Conservation (phyloP, 1,140 invertebrate genomes). For the Reticulitermes speratus region DNA sequence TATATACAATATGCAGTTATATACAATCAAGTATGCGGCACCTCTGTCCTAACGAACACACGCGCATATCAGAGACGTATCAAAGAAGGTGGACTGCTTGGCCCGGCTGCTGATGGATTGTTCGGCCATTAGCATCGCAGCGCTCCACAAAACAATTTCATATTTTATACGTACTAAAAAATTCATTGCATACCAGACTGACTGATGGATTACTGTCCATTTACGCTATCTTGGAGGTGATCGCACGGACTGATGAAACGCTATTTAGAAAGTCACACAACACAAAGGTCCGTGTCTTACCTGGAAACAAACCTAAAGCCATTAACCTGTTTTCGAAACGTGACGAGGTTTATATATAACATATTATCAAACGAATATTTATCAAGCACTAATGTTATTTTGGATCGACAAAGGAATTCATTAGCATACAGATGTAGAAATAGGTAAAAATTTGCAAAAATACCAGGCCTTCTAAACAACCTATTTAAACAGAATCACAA, state of each 20-base stretch:
- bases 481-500: too few relatives aligned
- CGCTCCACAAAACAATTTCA: background rate
- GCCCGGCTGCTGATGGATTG: background rate
- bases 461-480: too few relatives aligned
- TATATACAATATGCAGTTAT: background rate
- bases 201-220: background rate
- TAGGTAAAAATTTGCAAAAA: too few relatives aligned
- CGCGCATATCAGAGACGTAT: background rate
- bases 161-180: conserved; percentile 10
- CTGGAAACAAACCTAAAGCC: too few relatives aligned
- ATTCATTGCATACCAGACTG: background rate
- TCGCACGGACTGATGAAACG: background rate
- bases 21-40: background rate
- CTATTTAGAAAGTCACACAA: too few relatives aligned
- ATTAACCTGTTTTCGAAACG: too few relatives aligned
- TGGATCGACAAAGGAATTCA: too few relatives aligned
- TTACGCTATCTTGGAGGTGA: background rate
- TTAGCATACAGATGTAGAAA: too few relatives aligned
- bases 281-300: too few relatives aligned
- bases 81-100: background rate
- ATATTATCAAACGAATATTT: too few relatives aligned
- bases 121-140: background rate
- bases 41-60: background rate
- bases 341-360: too few relatives aligned
- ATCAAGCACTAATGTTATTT: too few relatives aligned